Evolutionary conservation across 1,140 invertebrate species (phyloP).

Genomic region (Asbolus verrucosus): DNA sequence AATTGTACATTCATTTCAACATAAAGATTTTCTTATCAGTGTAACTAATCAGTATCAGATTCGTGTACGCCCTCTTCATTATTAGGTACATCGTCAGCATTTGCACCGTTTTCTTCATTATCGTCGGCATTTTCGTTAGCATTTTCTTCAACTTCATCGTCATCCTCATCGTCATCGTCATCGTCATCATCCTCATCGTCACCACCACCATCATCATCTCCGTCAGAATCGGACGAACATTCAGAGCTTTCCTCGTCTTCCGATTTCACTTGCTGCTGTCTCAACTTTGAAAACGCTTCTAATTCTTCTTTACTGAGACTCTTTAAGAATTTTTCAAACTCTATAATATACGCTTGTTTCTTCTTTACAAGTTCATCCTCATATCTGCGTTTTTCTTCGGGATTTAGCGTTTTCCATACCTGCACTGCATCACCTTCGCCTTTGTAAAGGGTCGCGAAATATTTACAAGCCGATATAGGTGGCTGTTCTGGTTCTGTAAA

Average conservation of each 20-base stretch:
- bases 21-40: too few relatives aligned
- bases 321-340: slow-evolving; percentile 66
- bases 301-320: slow-evolving; percentile 63
- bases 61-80: neutral
- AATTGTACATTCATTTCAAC: too few relatives aligned
- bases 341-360: slow-evolving; percentile 64
- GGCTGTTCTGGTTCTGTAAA: slow-evolving; percentile 64
- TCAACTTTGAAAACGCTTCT: slow-evolving; percentile 56
- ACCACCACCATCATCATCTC: slow-evolving; percentile 1
- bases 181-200: slow-evolving; percentile 6
- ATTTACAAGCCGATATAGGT: slow-evolving; percentile 64
- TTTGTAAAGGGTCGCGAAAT: slow-evolving; percentile 63
- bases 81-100: neutral
- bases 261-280: slow-evolving; percentile 6
- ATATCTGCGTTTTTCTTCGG: slow-evolving; percentile 63
- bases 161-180: neutral
- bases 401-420: slow-evolving; percentile 62
- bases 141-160: neutral
- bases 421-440: slow-evolving; percentile 58
- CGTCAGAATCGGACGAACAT: slow-evolving; percentile 24
- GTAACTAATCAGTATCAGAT: neutral
- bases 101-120: neutral
- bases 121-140: too few relatives aligned
- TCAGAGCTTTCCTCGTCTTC: slow-evolving; percentile 27
- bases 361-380: slow-evolving; percentile 60